Evolutionary conservation across 2,888 invertebrate genomes (phyloP).

Genomic region (Lasius platythorax): DNA sequence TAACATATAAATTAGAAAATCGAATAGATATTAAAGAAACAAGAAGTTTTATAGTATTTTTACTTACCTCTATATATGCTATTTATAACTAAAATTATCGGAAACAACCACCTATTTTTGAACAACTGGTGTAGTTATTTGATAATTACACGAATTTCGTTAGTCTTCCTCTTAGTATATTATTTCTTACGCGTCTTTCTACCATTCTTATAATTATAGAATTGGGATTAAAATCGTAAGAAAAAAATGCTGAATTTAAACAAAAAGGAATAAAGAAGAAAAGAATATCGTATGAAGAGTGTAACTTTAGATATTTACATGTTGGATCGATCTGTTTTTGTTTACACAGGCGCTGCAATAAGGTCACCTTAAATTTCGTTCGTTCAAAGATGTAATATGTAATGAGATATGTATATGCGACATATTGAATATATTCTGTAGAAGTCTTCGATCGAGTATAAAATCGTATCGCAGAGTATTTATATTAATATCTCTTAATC

Average conservation of each 20-base stretch:
- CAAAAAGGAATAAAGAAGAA: background rate
- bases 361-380: conserved; percentile 28
- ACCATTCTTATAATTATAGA: background rate
- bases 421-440: background rate
- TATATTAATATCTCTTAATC: conserved; percentile 39
- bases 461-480: conserved; percentile 17
- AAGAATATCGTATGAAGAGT: background rate
- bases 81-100: no score
- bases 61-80: no score
- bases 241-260: background rate
- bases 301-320: conserved; percentile 53
- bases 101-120: no score
- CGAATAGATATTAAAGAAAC: no score
- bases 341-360: conserved; percentile 33
- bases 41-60: no score
- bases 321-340: conserved; percentile 22
- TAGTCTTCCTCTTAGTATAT: background rate
- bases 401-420: background rate
- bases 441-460: background rate
- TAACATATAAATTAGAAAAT: no score
- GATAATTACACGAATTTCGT: conserved; percentile 5
- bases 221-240: background rate
- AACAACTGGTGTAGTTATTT: no score
- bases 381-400: background rate
- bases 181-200: background rate